Percentiles rank a stretch among this genome's conserved stretches.
Conservation (phyloP, 1,140 invertebrate genomes). For the Doryteuthis pealeii region DNA sequence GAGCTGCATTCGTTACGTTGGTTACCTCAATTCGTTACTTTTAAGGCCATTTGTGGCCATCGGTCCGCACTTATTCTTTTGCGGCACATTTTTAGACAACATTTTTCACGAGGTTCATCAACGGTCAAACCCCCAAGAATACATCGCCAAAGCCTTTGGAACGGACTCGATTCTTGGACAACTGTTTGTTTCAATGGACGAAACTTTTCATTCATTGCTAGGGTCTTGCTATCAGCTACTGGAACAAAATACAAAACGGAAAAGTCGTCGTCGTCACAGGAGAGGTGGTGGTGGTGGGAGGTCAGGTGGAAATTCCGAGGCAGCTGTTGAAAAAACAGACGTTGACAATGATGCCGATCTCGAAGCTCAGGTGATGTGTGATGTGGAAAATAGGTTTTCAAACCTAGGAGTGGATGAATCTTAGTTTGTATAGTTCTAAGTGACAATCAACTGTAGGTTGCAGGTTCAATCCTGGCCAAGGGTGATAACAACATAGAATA, state of each 20-base stretch:
- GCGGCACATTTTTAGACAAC: slow-evolving; percentile 50
- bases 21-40: slow-evolving; percentile 49
- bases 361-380: no score
- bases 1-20: slow-evolving; percentile 33
- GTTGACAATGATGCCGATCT: neutral
- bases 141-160: slow-evolving; percentile 36
- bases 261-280: neutral
- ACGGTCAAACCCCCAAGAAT: slow-evolving; percentile 37
- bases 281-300: neutral
- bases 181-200: slow-evolving; percentile 23
- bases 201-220: slow-evolving; percentile 16
- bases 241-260: neutral
- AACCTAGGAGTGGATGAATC: no score
- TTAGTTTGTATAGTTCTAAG: no score
- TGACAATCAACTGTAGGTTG: no score
- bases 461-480: no score
- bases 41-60: slow-evolving; percentile 30
- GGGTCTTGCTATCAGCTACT: neutral
- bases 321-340: neutral
- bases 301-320: neutral
- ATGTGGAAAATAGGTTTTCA: no score
- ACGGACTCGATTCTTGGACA: slow-evolving; percentile 24
- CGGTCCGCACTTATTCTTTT: slow-evolving; percentile 36
- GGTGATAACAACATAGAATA: no score
- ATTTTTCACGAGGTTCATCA: slow-evolving; percentile 35